Percentiles rank a stretch among this genome's conserved stretches.
phyloP scores from a whole-genome alignment of 2,797 vertebrate species.

The Hipposideros larvatus region DNA sequence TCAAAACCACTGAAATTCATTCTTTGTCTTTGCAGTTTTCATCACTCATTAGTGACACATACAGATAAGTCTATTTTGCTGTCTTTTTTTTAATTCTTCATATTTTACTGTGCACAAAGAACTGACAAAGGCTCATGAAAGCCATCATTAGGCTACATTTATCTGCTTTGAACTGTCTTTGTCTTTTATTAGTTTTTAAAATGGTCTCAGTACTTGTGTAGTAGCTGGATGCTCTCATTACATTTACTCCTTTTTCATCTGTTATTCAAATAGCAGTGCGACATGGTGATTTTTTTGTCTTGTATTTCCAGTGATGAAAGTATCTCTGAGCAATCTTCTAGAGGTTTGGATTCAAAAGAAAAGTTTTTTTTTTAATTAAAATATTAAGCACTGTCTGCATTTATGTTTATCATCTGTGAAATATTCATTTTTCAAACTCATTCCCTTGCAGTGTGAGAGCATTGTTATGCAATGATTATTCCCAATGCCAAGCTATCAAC shows the following conservation, averaged over 20 bases:
- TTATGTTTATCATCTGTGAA: slow-evolving; percentile 71
- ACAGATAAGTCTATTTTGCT: slow-evolving; percentile 72
- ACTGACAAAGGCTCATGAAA: slow-evolving; percentile 86
- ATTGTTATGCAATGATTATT: slow-evolving; percentile 63
- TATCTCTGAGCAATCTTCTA: slow-evolving; percentile 63
- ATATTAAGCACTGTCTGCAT: slow-evolving; percentile 68
- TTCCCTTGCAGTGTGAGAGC: not conserved
- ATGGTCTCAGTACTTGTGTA: slow-evolving; percentile 61
- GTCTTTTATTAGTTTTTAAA: slow-evolving; percentile 81
- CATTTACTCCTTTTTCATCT: slow-evolving; percentile 73
- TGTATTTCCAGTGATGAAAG: slow-evolving; percentile 57
- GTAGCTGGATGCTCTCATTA: slow-evolving; percentile 71
- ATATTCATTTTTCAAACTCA: slow-evolving; percentile 58
- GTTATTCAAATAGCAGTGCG: not conserved
- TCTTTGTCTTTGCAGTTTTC: slow-evolving; percentile 84
- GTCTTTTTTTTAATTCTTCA: slow-evolving; percentile 67
- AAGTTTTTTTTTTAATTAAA: slow-evolving; percentile 77
- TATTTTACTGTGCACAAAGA: slow-evolving; percentile 84
- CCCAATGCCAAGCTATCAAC: slow-evolving; percentile 65
- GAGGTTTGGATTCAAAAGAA: slow-evolving; percentile 79
- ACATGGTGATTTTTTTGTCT: slow-evolving; percentile 24
- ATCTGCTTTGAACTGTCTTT: slow-evolving; percentile 80
- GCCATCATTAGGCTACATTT: slow-evolving; percentile 85
- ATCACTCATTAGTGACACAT: slow-evolving; percentile 86
- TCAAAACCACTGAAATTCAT: slow-evolving; percentile 77